Percentiles rank a stretch among this genome's conserved stretches.
These are phyloP conservation scores for Sebastes flavidus DNA, from an alignment of 2,797 vertebrate genomes.

Conservation along the genomic window DNA sequence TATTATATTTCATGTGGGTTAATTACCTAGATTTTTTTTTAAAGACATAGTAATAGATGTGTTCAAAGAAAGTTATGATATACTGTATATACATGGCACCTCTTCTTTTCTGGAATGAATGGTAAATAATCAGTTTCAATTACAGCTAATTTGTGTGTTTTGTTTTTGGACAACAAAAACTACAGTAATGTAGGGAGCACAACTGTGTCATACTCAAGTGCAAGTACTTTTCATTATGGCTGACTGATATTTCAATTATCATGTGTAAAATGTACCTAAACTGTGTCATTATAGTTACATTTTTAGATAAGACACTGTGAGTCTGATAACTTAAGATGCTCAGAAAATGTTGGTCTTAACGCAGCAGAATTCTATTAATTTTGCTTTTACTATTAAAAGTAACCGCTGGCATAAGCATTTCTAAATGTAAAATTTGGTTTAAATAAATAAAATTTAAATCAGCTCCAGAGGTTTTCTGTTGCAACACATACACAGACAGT, in stretches of 20 bases:
- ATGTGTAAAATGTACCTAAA: neutral
- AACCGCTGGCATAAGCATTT: too few species aligned
- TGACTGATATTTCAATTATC: neutral
- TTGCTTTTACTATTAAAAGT: too few species aligned
- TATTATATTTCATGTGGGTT: neutral
- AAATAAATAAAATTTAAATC: too few species aligned
- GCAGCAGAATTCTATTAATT: too few species aligned
- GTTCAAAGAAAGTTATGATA: neutral
- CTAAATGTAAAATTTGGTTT: too few species aligned
- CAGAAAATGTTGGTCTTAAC: too few species aligned
- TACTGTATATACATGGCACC: too few species aligned
- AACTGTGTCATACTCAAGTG: neutral
- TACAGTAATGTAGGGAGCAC: neutral
- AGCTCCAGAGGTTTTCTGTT: too few species aligned
- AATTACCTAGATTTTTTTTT: neutral
- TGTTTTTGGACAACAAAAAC: neutral
- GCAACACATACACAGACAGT: too few species aligned
- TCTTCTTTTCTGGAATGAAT: too few species aligned
- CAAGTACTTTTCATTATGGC: neutral
- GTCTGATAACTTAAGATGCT: neutral
- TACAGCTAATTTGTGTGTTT: neutral
- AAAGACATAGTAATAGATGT: neutral
- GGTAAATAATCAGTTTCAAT: too few species aligned
- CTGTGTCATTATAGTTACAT: neutral
- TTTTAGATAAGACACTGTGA: neutral